Conservation (phyloP, 2,113 vertebrate genomes). For the Camelus bactrianus region DNA sequence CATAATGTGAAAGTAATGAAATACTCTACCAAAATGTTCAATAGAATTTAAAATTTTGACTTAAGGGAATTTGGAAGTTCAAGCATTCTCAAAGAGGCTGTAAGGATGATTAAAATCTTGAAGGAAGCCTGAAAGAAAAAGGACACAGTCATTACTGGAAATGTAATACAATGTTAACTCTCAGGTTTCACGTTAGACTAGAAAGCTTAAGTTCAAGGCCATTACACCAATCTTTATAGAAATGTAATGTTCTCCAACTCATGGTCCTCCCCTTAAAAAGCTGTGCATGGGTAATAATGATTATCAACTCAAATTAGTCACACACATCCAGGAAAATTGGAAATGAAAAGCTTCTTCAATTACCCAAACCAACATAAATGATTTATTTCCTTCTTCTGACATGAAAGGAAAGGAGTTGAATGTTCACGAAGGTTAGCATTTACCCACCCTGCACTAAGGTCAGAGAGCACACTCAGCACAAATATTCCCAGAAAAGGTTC, state of each 20-base stretch:
- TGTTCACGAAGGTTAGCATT: not conserved
- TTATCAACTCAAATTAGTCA: conserved; percentile 64
- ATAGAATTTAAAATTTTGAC: conserved; percentile 67
- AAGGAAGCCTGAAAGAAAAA: conserved; percentile 89
- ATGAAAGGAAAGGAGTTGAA: conserved; percentile 20
- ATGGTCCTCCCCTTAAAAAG: conserved; percentile 55
- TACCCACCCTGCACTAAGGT: not conserved
- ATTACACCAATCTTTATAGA: conserved; percentile 54
- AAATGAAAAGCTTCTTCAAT: conserved; percentile 71
- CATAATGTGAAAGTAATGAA: conserved; percentile 67
- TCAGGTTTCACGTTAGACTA: conserved; percentile 48
- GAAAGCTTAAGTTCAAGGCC: conserved; percentile 51
- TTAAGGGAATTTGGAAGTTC: conserved; percentile 73
- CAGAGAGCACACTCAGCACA: conserved; percentile 29
- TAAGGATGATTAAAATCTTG: conserved; percentile 93
- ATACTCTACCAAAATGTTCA: conserved; percentile 56
- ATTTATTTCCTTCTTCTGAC: conserved; percentile 54
- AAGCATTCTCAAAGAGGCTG: conserved; percentile 95
- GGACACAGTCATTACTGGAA: conserved; percentile 59
- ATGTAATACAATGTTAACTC: conserved; percentile 50
- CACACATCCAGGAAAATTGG: conserved; percentile 13
- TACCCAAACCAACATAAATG: conserved; percentile 38
- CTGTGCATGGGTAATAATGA: not conserved
- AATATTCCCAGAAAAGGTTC: conserved; percentile 44
- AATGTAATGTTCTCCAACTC: conserved; percentile 40